Percentiles rank a stretch among this genome's conserved stretches.
Conservation (phyloP, 2,888 invertebrate genomes). For the Drosophila ustulata region DNA sequence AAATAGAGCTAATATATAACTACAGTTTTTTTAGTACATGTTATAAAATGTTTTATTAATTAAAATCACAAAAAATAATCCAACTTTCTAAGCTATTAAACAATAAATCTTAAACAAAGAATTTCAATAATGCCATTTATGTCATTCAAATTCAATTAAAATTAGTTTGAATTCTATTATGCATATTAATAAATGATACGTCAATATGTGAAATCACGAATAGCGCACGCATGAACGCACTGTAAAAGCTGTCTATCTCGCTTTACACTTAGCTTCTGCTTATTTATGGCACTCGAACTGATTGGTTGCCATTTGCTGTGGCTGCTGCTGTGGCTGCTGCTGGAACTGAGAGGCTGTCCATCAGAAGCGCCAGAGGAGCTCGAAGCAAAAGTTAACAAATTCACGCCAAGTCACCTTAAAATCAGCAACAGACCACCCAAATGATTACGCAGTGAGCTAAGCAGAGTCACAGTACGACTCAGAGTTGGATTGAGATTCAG, state of each 20-base stretch:
- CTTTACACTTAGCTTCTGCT: constrained; percentile 44
- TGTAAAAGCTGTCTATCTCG: constrained; percentile 27
- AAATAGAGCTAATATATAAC: too few species aligned
- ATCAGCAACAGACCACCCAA: constrained; percentile 82
- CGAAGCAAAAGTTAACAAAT: constrained; percentile 83
- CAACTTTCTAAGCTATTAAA: too few species aligned
- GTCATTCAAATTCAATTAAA: too few species aligned
- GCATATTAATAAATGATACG: background rate
- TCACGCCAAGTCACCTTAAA: constrained; percentile 82
- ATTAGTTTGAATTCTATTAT: too few species aligned
- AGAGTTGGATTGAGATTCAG: constrained; percentile 19
- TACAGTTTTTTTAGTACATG: too few species aligned
- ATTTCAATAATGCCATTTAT: too few species aligned
- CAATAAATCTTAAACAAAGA: too few species aligned
- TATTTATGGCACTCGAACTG: constrained; percentile 55
- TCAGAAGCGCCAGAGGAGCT: constrained; percentile 62
- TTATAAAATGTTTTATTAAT: too few species aligned
- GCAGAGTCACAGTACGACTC: background rate
- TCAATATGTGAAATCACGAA: background rate
- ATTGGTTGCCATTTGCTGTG: constrained; percentile 38
- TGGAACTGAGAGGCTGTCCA: constrained; percentile 25
- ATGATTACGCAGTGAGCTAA: constrained; percentile 47
- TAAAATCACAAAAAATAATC: too few species aligned
- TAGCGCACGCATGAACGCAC: constrained; percentile 32
- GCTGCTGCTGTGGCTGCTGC: constrained; percentile 14